Evolutionary conservation across 2,113 vertebrate genomes (phyloP).

Genomic region (Pleuronectes platessa): DNA sequence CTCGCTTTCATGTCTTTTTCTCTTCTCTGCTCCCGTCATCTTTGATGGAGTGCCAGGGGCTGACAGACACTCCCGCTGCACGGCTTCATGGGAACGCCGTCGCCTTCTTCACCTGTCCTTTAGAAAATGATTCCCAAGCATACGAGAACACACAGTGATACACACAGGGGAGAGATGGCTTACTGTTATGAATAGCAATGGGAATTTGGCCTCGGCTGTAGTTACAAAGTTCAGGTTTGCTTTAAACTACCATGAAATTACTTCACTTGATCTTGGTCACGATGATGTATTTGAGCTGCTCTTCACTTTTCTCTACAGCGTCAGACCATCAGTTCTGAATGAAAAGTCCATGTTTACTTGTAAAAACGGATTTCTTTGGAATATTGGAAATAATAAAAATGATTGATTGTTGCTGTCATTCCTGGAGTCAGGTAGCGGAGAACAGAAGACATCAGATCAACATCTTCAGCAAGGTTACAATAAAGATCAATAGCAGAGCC

Average conservation of each 20-base stretch:
- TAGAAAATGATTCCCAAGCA: slow-evolving; percentile 8
- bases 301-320: neutral
- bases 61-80: slow-evolving; percentile 51
- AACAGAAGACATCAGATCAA: slow-evolving; percentile 21
- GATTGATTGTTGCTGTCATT: slow-evolving; percentile 1
- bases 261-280: neutral
- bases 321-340: neutral
- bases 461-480: neutral
- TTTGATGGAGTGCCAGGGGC: slow-evolving; percentile 73
- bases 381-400: neutral
- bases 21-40: slow-evolving; percentile 47
- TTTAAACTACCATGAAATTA: slow-evolving; percentile 7
- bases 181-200: slow-evolving; percentile 13
- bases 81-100: slow-evolving; percentile 27
- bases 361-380: neutral
- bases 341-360: neutral
- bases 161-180: neutral
- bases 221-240: slow-evolving; percentile 8
- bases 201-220: neutral
- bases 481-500: neutral
- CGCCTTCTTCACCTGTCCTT: slow-evolving; percentile 30
- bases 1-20: slow-evolving; percentile 72
- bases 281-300: neutral
- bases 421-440: slow-evolving; percentile 3
- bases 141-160: neutral